These are phyloP conservation scores for Tragelaphus strepsiceros DNA, from an alignment of 2,113 vertebrate species.

Conservation along the genomic window DNA sequence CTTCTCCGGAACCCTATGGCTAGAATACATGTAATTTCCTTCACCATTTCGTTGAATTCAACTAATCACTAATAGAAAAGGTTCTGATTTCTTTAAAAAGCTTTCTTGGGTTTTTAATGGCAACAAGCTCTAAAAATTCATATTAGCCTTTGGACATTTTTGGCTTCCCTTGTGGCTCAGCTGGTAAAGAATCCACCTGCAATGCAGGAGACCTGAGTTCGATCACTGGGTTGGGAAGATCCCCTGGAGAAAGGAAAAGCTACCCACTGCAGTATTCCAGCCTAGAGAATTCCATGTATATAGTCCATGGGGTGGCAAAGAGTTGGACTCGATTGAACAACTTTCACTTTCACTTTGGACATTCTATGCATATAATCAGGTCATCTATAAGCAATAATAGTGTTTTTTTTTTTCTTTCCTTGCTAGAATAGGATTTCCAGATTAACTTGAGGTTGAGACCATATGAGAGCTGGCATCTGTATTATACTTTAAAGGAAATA, in stretches of 20 bases:
- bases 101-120: neutral
- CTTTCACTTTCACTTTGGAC: neutral
- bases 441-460: neutral
- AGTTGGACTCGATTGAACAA: neutral
- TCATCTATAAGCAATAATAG: neutral
- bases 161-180: neutral
- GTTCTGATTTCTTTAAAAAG: neutral
- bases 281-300: neutral
- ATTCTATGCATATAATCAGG: neutral
- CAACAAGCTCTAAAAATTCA: neutral
- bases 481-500: neutral
- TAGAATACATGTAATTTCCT: neutral
- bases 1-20: neutral
- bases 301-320: neutral
- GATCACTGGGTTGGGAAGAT: neutral
- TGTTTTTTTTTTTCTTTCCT: neutral
- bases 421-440: neutral
- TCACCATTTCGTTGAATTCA: neutral
- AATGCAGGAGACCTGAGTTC: neutral
- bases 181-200: neutral
- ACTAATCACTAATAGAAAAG: neutral
- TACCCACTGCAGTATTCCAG: neutral
- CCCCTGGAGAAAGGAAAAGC: neutral
- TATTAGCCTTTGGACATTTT: neutral
- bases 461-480: neutral